Evolutionary conservation across 2,888 invertebrate genomes (phyloP), one percentile per base, ranked within the genome.

Genomic region (Athripsodes cinereus): DNA sequence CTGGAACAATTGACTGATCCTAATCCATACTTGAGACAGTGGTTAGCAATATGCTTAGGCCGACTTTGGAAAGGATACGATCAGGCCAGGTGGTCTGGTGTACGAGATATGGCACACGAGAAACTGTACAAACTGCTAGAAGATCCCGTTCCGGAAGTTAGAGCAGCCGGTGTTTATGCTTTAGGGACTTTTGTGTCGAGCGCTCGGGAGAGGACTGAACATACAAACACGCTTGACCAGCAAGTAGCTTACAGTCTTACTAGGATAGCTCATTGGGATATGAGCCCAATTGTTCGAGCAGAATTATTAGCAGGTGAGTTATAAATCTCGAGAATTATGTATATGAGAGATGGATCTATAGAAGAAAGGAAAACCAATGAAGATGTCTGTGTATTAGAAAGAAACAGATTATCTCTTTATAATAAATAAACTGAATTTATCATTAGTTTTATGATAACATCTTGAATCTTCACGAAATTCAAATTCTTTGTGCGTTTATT

Each of bases 91-190:
- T 97, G 98, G 97, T 92, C 92, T 58, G 98, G 96, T 18, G 96
- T 94, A 20, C 79, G 98, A 11, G 96, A 96, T 72, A 86, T 89
- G 66, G 96, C 97, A n/a, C 96, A 96, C 73, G 97, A 97, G 72
- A 96, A 97, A 73, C 81, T 98, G 11, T 91, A 87, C 69, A 83
- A 80, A 51, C 77, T 96, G 64, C 76, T 97, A 53, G 80, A 80
- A 60, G 95, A 96, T 75, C 80, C 84, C 1, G 84, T 87, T 48
- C 93, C 97, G 1, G 96, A 97, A 82, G 89, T 92, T 50, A 82
- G 98, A 59, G 95, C 96, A 11, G 92, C 96, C 1, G 90, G 92
- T 49, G 95, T 96, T 3, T 96, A 88, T 76, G 97, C 98, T 13
- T 79, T 99, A 62, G 98, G 97, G 63, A 91, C 96, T 20, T 96